Evolutionary conservation across 2,888 invertebrate species (phyloP).

Genomic region (Disparrhopalites patrizii): DNA sequence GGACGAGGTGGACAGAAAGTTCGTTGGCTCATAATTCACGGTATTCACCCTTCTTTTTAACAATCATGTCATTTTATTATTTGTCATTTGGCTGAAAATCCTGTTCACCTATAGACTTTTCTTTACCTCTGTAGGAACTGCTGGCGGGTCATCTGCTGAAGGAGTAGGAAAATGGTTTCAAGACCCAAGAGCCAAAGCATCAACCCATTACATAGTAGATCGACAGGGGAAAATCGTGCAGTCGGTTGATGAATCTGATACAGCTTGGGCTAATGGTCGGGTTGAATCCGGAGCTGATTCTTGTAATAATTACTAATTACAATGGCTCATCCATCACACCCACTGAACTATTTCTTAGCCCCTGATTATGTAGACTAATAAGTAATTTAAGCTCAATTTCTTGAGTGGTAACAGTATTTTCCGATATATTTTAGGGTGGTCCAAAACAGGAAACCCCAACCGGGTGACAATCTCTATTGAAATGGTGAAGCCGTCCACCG

Average conservation of each 20-base stretch:
- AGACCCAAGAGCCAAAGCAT: slow-evolving; percentile 28
- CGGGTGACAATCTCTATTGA: slow-evolving; percentile 34
- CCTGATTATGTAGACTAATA: too few species aligned
- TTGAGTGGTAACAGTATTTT: too few species aligned
- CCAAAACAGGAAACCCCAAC: slow-evolving; percentile 22
- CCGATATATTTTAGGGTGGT: slow-evolving; percentile 39
- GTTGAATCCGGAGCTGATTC: slow-evolving; percentile 38
- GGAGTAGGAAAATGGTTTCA: slow-evolving; percentile 36
- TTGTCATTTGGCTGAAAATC: background rate
- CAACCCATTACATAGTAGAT: slow-evolving; percentile 35
- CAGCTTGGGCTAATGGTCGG: slow-evolving; percentile 39
- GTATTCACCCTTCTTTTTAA: background rate
- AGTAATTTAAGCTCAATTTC: too few species aligned
- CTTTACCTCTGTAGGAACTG: slow-evolving; percentile 22
- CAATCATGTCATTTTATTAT: background rate
- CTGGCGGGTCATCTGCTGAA: slow-evolving; percentile 33
- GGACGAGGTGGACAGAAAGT: background rate
- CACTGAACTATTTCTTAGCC: background rate
- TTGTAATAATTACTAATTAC: slow-evolving; percentile 25
- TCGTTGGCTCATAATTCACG: background rate
- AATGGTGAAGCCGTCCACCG: slow-evolving; percentile 29
- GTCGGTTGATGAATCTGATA: slow-evolving; percentile 31
- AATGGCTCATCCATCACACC: background rate
- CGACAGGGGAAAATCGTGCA: slow-evolving; percentile 35
- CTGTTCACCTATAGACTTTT: background rate